Base-by-base conservation (phyloP, 1,140 invertebrate species). In the Heliothis subflexa region DNA sequence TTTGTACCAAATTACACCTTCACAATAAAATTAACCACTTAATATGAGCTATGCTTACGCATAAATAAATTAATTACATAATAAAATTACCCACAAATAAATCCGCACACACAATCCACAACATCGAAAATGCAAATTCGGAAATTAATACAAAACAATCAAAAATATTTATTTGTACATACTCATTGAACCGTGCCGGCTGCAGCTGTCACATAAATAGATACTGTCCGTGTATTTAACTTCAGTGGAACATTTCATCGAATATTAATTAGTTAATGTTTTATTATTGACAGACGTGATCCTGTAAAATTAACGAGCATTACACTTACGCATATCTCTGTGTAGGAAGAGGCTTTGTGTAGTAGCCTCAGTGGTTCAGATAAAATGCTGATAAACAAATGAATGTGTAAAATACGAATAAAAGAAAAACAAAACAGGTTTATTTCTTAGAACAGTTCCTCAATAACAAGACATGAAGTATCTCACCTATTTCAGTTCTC, bases 151-250 rank as follows among this genome's bases (percentile, higher is more conserved):
- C 28, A 40, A 62, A 62, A 62, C 61, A 40, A 62, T 16, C 12
- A 40, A 62, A 62, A 62, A 45, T 62, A 40, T 62, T 62, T 16
- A 40, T 62, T 62, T 16, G n/a, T 14, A 13, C 61, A 5, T 0
- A 16, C 61, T 62, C 61, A 62, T 62, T 62, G 13, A 45, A 62
- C 61, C 28, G 28, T 40, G 14, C 13, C 4, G 28, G 5, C 59
- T 62, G 61, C 61, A 62, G 33, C 61, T 62, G 33, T 62, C 61
- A 45, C n/a, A 25, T 59, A 61, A 33, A 62, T 45, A 62, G 61
- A 62, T 62, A 45, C 55, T 40, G 61, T 28, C 61, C 28, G 28
- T 45, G 25, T 62, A 62, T 62, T 62, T 62, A 14, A 33, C 55
- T 57, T 25, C 55, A 21, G 16, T 57, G 55, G 12, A 57, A 21